phyloP scores from a whole-genome alignment of 2,888 invertebrate species.

The Lasioglossum oenotherae region DNA sequence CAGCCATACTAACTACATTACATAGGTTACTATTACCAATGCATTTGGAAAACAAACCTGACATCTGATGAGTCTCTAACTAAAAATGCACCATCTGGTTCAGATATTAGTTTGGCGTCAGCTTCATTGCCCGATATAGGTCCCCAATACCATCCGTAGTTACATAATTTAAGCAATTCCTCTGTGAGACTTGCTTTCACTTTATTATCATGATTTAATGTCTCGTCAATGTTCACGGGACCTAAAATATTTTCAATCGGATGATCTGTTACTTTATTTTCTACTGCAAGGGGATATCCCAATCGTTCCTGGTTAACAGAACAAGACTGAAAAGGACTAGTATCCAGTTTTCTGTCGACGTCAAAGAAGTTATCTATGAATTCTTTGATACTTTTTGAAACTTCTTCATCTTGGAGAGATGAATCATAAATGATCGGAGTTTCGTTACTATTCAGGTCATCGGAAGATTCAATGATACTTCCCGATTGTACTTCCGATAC shows the following conservation, averaged over 20 bases:
- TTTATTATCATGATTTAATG: constrained; percentile 58
- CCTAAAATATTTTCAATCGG: constrained; percentile 12
- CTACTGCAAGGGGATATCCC: not conserved
- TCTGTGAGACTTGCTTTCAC: constrained; percentile 73
- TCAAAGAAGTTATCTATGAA: constrained; percentile 14
- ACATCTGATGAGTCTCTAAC: constrained; percentile 91
- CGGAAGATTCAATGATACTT: not conserved
- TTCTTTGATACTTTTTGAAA: constrained; percentile 8
- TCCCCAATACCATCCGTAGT: constrained; percentile 93
- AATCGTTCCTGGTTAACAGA: constrained; percentile 2
- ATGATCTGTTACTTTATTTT: constrained; percentile 10
- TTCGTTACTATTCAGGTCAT: constrained; percentile 7
- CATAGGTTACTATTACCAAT: not conserved
- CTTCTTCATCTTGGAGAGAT: constrained; percentile 2
- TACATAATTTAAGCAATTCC: constrained; percentile 76
- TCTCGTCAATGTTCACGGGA: constrained; percentile 30
- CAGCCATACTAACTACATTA: not conserved
- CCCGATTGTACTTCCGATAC: not conserved
- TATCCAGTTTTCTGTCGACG: not conserved
- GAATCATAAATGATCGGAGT: not conserved
- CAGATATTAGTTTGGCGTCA: constrained; percentile 88
- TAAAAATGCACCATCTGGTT: constrained; percentile 91
- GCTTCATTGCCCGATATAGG: constrained; percentile 90
- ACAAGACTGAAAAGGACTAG: not conserved
- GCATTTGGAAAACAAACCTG: constrained; percentile 61